Evolutionary conservation across 2,888 invertebrate species (phyloP).

Genomic region (Lutraria lutraria): DNA sequence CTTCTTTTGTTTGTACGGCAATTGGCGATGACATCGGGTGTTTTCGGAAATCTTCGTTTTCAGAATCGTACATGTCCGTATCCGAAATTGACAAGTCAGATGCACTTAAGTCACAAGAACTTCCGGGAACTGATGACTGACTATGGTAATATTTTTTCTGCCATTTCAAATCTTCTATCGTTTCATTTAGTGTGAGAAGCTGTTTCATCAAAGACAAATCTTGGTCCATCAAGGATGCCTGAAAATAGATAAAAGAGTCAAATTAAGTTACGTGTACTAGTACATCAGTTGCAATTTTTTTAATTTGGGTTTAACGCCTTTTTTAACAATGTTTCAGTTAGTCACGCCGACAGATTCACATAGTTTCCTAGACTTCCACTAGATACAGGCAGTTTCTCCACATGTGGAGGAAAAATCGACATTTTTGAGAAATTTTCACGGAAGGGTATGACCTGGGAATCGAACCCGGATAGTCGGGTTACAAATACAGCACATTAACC

Average conservation of each 20-base stretch:
- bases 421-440: too few relatives aligned
- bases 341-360: too few relatives aligned
- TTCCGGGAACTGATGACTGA: slow-evolving; percentile 66
- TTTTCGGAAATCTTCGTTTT: slow-evolving; percentile 63
- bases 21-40: slow-evolving; percentile 61
- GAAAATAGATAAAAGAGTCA: slow-evolving; percentile 45
- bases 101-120: slow-evolving; percentile 71
- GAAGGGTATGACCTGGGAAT: too few relatives aligned
- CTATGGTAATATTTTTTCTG: slow-evolving; percentile 76
- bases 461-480: too few relatives aligned
- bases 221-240: slow-evolving; percentile 83
- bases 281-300: too few relatives aligned
- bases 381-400: too few relatives aligned
- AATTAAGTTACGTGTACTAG: not conserved
- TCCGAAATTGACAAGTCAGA: slow-evolving; percentile 79
- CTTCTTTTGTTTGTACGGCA: slow-evolving; percentile 35
- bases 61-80: slow-evolving; percentile 77
- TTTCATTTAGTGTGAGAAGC: slow-evolving; percentile 82
- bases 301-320: too few relatives aligned
- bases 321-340: too few relatives aligned
- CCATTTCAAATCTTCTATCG: slow-evolving; percentile 84
- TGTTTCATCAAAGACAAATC: slow-evolving; percentile 83
- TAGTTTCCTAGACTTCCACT: too few relatives aligned
- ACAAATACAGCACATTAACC: too few relatives aligned
- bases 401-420: too few relatives aligned